A percentile compares a stretch with the other conserved stretches of the same genome.
Conservation (phyloP, 2,113 vertebrate genomes). For the Sinosuthora webbiana region DNA sequence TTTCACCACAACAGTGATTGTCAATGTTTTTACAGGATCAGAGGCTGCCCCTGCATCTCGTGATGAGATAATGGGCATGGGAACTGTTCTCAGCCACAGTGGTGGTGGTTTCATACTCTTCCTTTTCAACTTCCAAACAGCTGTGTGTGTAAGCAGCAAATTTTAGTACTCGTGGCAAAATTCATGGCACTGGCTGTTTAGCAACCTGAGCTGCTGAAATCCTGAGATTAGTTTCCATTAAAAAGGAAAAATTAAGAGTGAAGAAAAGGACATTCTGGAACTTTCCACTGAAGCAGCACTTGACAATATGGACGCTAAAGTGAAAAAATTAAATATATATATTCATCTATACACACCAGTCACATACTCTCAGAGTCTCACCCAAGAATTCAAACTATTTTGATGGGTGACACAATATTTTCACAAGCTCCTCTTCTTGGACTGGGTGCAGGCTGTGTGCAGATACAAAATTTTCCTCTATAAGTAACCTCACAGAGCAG, state of each 20-base stretch:
- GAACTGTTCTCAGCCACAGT: background rate
- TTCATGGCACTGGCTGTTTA: background rate
- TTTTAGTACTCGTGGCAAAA: rapidly evolving
- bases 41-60: background rate
- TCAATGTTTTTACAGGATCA: background rate
- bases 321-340: background rate
- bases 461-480: background rate
- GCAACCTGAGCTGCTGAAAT: background rate
- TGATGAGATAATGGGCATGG: background rate
- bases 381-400: slow-evolving; percentile 2
- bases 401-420: background rate
- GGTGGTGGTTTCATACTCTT: background rate
- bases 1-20: background rate
- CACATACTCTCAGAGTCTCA: background rate
- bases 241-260: background rate
- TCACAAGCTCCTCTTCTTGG: background rate
- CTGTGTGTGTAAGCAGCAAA: background rate
- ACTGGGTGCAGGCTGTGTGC: background rate
- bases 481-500: rapidly evolving
- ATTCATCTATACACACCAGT: background rate
- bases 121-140: background rate
- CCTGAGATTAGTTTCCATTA: background rate
- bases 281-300: background rate
- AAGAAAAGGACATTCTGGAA: background rate
- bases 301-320: background rate